These are phyloP conservation scores for Crypturellus undulatus DNA, from an alignment of 2,113 vertebrate genomes.

Conservation along the genomic window DNA sequence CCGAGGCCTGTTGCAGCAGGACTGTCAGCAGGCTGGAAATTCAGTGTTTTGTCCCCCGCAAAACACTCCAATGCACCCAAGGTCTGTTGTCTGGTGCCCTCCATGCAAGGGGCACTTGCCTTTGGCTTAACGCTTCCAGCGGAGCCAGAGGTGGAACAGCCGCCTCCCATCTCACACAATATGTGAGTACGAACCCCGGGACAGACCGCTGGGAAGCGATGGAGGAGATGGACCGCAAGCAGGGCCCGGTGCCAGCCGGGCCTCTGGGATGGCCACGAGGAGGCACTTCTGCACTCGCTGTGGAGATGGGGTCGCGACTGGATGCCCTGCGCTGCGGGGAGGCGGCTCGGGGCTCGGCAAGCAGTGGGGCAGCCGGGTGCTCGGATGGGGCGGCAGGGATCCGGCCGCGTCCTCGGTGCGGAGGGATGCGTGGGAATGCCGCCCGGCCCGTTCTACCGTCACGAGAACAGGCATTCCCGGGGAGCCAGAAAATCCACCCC, in stretches of 20 bases:
- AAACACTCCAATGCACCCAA: too few relatives aligned
- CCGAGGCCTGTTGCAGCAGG: background rate
- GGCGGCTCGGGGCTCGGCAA: background rate
- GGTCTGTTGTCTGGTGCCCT: too few relatives aligned
- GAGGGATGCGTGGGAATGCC: background rate
- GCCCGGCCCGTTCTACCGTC: background rate
- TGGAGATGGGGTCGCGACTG: too few relatives aligned
- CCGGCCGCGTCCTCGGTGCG: accelerated
- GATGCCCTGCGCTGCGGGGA: background rate
- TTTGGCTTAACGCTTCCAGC: too few relatives aligned
- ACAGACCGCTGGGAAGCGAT: too few relatives aligned
- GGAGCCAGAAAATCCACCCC: conserved; percentile 60
- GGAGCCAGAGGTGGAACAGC: too few relatives aligned
- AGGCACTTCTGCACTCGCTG: background rate
- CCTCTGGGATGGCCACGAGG: accelerated
- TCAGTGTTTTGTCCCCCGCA: background rate
- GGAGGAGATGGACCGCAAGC: too few relatives aligned
- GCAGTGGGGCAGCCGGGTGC: accelerated
- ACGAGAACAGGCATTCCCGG: background rate
- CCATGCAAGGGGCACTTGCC: too few relatives aligned
- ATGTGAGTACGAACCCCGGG: too few relatives aligned
- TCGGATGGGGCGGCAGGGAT: accelerated
- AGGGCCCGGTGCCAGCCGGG: background rate
- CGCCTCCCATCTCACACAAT: too few relatives aligned
- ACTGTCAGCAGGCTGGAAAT: background rate